Evolutionary conservation across 2,888 invertebrate species (phyloP).

Genomic region (Mesoligia furuncula): DNA sequence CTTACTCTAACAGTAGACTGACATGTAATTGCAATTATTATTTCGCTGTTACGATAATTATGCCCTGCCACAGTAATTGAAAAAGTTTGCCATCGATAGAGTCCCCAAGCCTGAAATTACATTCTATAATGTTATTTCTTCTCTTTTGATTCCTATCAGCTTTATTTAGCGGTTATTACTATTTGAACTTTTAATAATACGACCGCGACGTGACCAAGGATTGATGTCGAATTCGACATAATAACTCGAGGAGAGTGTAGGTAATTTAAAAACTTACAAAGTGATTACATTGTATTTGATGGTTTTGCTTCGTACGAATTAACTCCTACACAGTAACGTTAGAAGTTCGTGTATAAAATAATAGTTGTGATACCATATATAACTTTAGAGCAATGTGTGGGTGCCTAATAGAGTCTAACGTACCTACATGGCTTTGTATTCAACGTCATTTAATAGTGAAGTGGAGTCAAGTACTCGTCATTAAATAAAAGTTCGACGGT

Average conservation of each 20-base stretch:
- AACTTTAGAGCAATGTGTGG: constrained; percentile 32
- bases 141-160: constrained; percentile 82
- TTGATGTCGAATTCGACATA: constrained; percentile 70
- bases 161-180: constrained; percentile 84
- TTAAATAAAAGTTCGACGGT: constrained; percentile 78
- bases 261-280: constrained; percentile 80
- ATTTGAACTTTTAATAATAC: constrained; percentile 88
- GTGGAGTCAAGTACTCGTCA: constrained; percentile 71
- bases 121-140: constrained; percentile 82
- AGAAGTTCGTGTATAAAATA: constrained; percentile 43
- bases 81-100: constrained; percentile 87
- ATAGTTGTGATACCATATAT: constrained; percentile 22
- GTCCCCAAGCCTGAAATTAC: constrained; percentile 83
- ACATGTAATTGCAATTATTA: constrained; percentile 77
- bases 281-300: constrained; percentile 74
- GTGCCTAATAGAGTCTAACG: constrained; percentile 35
- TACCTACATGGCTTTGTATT: constrained; percentile 32
- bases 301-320: constrained; percentile 53
- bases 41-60: constrained; percentile 80
- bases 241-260: constrained; percentile 65
- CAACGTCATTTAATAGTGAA: constrained; percentile 57
- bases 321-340: constrained; percentile 37
- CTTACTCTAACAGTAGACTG: constrained; percentile 65
- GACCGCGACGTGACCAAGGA: constrained; percentile 71
- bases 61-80: constrained; percentile 81